Percentiles rank a stretch among this genome's conserved stretches.
phyloP scores from a whole-genome alignment of 2,113 vertebrate genomes.

The Passerina amoena region DNA sequence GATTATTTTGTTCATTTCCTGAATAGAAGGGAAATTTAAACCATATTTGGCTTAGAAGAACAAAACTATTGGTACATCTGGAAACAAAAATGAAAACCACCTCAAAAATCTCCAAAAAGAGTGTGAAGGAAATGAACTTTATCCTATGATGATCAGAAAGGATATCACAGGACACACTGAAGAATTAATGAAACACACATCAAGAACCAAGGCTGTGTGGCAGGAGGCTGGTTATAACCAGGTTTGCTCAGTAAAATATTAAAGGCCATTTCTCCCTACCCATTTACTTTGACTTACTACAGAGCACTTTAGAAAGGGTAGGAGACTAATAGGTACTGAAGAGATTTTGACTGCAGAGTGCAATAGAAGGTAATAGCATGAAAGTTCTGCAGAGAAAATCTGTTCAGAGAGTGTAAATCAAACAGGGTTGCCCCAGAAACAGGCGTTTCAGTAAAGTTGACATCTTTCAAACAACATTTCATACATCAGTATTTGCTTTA shows the following conservation, averaged over 20 bases:
- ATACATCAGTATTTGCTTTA: constrained; percentile 10
- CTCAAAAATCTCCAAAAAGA: constrained; percentile 49
- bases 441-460: background rate
- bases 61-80: constrained; percentile 33
- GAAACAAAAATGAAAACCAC: constrained; percentile 52
- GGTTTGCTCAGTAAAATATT: constrained; percentile 46
- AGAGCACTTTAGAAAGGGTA: constrained; percentile 10
- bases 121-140: constrained; percentile 58
- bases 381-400: constrained; percentile 8
- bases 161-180: constrained; percentile 31
- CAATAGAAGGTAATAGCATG: background rate
- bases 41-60: constrained; percentile 20
- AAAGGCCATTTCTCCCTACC: constrained; percentile 18
- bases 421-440: background rate
- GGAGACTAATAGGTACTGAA: constrained; percentile 18
- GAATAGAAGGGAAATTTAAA: constrained; percentile 34
- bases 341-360: constrained; percentile 2
- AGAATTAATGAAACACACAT: constrained; percentile 58
- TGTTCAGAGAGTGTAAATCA: constrained; percentile 24
- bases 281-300: constrained; percentile 40
- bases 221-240: constrained; percentile 1
- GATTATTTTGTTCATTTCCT: constrained; percentile 55
- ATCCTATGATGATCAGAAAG: background rate
- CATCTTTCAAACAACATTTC: constrained; percentile 1
- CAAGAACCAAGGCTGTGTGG: background rate